These are phyloP conservation scores for Dolichotis patagonum DNA, from an alignment of 2,113 vertebrate species.

Conservation along the genomic window DNA sequence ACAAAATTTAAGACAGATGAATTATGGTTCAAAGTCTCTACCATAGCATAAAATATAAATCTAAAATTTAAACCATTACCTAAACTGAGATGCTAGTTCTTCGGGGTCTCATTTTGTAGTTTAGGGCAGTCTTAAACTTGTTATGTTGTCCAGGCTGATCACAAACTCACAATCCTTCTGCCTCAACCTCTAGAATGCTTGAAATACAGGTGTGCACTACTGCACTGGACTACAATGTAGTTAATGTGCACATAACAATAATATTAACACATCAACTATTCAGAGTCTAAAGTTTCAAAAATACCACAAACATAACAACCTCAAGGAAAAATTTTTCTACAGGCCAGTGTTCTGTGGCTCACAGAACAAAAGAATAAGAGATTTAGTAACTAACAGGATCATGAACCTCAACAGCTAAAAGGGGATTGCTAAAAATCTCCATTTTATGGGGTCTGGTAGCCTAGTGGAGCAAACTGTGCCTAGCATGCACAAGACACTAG, in stretches of 20 bases:
- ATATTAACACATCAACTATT: neutral
- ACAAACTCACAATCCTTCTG: neutral
- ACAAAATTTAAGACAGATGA: constrained; percentile 5
- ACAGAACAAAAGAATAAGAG: neutral
- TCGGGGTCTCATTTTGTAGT: neutral
- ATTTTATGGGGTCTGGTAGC: neutral
- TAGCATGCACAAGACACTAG: neutral
- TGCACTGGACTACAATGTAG: neutral
- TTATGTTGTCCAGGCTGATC: neutral
- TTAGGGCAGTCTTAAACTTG: neutral
- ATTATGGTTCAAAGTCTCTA: neutral
- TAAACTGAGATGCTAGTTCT: neutral
- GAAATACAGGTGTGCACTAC: neutral
- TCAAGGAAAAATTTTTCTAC: neutral
- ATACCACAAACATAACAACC: neutral
- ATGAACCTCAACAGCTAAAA: neutral
- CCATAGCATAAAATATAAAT: neutral
- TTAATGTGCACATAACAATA: neutral
- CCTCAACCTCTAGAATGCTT: neutral
- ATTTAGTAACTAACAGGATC: neutral
- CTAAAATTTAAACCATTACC: neutral
- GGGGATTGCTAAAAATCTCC: neutral
- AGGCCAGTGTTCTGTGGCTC: neutral
- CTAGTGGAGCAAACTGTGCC: neutral
- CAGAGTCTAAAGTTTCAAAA: constrained; percentile 10